Conservation (phyloP, 2,113 vertebrate genomes). For the Cygnus buccinator region DNA sequence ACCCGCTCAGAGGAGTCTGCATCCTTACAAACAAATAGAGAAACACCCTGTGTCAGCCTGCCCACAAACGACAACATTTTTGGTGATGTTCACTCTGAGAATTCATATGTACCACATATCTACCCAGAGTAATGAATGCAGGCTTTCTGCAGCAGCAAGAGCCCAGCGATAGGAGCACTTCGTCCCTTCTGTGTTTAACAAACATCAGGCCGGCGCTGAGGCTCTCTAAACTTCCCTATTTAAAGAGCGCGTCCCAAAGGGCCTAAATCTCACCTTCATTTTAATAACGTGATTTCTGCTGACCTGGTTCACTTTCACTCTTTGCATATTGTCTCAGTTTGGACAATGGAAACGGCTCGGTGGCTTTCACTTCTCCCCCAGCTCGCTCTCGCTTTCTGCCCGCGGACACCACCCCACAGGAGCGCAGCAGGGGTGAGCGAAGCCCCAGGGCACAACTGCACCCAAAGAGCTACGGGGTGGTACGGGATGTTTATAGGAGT, state of each 20-base stretch:
- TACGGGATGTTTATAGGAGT: too few species aligned
- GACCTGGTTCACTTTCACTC: not conserved
- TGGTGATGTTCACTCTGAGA: accelerated
- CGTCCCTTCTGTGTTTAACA: too few species aligned
- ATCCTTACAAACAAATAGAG: slow-evolving; percentile 69
- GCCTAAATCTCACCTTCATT: not conserved
- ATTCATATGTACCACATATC: too few species aligned
- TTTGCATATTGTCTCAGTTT: not conserved
- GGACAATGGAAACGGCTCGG: slow-evolving; percentile 30
- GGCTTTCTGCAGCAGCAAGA: not conserved
- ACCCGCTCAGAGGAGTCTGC: slow-evolving; percentile 87
- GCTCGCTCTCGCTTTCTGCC: not conserved
- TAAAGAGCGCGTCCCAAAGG: accelerated
- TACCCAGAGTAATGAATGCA: accelerated
- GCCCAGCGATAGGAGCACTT: not conserved
- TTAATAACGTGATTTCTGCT: not conserved
- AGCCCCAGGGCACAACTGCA: accelerated
- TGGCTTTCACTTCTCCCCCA: slow-evolving; percentile 61
- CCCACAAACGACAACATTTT: not conserved
- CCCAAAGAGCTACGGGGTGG: not conserved
- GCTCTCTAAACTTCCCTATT: not conserved
- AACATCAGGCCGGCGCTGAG: not conserved
- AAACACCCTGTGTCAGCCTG: not conserved
- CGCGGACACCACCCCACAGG: not conserved
- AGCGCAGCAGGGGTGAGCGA: accelerated